These are phyloP conservation scores for Vulpes ferrilata DNA, from an alignment of 2,113 vertebrate species.

Conservation along the genomic window DNA sequence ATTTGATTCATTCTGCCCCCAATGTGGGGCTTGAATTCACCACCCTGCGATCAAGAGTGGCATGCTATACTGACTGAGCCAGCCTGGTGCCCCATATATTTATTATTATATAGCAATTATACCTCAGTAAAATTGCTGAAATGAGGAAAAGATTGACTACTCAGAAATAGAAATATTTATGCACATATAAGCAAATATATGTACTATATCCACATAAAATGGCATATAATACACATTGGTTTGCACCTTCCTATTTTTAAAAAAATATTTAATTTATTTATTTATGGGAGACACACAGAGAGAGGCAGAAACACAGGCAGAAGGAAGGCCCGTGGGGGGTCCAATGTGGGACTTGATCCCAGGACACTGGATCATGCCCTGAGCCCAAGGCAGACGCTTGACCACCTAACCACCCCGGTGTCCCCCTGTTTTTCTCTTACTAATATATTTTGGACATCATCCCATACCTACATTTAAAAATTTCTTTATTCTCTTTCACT, in stretches of 20 bases:
- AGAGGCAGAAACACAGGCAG: too few species aligned
- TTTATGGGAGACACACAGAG: too few species aligned
- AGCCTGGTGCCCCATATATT: not conserved
- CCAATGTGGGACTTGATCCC: too few species aligned
- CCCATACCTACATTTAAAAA: not conserved
- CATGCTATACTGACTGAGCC: not conserved
- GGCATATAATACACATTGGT: not conserved
- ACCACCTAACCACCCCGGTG: too few species aligned
- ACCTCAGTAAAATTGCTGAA: not conserved
- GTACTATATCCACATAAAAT: not conserved
- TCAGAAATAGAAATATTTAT: not conserved
- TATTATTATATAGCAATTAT: not conserved
- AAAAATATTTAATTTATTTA: too few species aligned
- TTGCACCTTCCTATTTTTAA: not conserved
- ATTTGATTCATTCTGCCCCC: not conserved
- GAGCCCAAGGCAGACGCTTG: too few species aligned
- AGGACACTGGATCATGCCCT: too few species aligned
- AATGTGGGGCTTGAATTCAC: not conserved
- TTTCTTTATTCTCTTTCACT: slow-evolving; percentile 26
- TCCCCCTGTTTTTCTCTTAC: not conserved
- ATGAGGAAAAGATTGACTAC: not conserved
- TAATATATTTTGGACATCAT: slow-evolving; percentile 20
- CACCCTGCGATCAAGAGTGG: not conserved
- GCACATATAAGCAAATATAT: not conserved
- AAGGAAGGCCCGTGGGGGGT: too few species aligned